Evolutionary conservation across 2,113 vertebrate genomes (phyloP), one percentile per base, ranked within the genome.

Genomic region (Baryphthengus martii): DNA sequence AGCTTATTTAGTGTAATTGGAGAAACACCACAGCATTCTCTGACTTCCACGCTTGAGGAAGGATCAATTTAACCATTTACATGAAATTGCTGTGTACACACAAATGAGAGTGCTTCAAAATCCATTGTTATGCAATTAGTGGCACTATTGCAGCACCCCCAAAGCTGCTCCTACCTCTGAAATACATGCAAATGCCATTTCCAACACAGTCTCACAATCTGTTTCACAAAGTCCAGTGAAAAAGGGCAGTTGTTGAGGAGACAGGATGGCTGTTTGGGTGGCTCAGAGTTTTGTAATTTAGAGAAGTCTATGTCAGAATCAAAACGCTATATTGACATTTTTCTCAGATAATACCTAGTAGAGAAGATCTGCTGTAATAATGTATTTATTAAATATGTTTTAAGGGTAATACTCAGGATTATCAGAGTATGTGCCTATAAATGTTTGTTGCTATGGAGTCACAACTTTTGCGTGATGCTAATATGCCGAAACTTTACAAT

Each of bases 51-150:
- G 50, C 49, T 78, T 91, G 63, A 79, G 66, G 44, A 82, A 74
- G 66, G 93, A 90, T 83, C n/a, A 50, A 61, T 93, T 94, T 73
- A 85, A 89, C 55, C 26, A 55, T 85, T 94, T 85, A 59, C 74
- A 55, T 92, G 81, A 67, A 68, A 91, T 87, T 88, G n/a, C 66
- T 33, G 53, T 3, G 18, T 85, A 62, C 55, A 39, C 3, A 2
- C 0, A 0, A 77, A 81, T 89, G 82, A 49, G 17, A 84, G 39
- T 53, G 44, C 62, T 76, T 86, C 81, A 47, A 70, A 89, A 91
- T 85, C 70, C 45, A 40, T 89, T 88, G 71, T 77, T 81, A 40
- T 7, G 40, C 77, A 81, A 73, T 83, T 95, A 80, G 65, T 58
- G 59, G 35, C 66, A 37, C 73, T 74, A 7, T 16, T 49, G 31